Base-by-base conservation (phyloP, 2,113 vertebrate species). In the Leiothrix lutea region DNA sequence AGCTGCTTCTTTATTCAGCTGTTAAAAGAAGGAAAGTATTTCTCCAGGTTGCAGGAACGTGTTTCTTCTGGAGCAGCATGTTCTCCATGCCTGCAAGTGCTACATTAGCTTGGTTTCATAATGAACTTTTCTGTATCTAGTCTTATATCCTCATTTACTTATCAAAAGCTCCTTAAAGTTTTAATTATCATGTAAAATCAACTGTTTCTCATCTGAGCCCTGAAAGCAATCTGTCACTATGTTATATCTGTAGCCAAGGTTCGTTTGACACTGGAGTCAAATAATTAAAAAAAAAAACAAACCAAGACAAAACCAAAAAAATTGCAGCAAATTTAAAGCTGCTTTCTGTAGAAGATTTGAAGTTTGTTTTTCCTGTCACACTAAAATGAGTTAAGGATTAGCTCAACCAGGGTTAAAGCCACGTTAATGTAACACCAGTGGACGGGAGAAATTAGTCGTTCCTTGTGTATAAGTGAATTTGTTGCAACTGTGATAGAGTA, bases 1-100 rank as follows among this genome's bases (percentile, higher is more conserved):
- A 95, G 83, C 80, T 97, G 82, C 95, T 94, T 6, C 90, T 94
- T 92, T 80, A 14, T 78, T 96, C 88, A 93, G 64, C 88, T 92
- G 62, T 93, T 88, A 65, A 82, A 95, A 86, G 93, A 90, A 56
- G 60, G 29, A 77, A 73, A 72, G 44, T 90, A 73, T 80, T 93
- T 88, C 79, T 80, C 53, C 15, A 36, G 54, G 61, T 83, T 90
- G 61, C 33, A 42, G 60, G 74, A 91, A 86, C 11, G 5, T 54
- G 28, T 89, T 94, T 71, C 79, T 92, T 62, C 73, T 77, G 58
- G 66, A 88, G 73, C 70, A 48, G 47, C 35, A 8, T 29, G 22
- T 56, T 65, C 26, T 86, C 56, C 33, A 2, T 62, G 56, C 82
- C 80, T 78, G 57, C 45, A 16, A 60, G 70, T 72, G 58, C 48